phyloP scores from a whole-genome alignment of 35 echinoderm and acorn worm genomes.

The Eucidaris tribuloides region DNA sequence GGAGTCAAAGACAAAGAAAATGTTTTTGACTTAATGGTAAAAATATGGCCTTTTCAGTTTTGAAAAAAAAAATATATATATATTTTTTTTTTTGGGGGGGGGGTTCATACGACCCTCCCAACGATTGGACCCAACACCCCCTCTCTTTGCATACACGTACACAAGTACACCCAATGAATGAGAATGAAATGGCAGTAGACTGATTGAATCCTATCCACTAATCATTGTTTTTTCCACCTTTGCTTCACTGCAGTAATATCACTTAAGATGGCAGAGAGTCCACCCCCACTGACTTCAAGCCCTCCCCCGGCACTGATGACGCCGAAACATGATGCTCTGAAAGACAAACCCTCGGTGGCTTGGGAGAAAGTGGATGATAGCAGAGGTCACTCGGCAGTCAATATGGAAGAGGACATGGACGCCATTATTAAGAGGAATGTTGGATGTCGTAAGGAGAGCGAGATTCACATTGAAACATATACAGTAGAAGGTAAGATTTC shows the following conservation, averaged over 20 bases:
- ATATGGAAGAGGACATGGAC: not conserved
- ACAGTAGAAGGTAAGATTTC: constrained; percentile 11
- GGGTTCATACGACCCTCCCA: too few species aligned
- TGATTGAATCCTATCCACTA: too few species aligned
- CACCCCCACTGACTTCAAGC: not conserved
- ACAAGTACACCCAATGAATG: too few species aligned
- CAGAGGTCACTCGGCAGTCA: not conserved
- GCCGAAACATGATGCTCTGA: not conserved
- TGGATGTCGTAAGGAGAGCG: not conserved
- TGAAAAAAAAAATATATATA: too few species aligned
- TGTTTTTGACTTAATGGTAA: too few species aligned
- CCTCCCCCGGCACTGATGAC: not conserved
- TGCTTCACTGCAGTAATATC: not conserved
- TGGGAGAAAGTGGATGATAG: constrained; percentile 17
- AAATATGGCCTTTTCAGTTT: too few species aligned
- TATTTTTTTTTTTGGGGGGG: too few species aligned
- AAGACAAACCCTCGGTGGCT: not conserved
- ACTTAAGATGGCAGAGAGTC: not conserved
- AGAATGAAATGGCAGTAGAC: too few species aligned
- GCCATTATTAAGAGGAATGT: not conserved
- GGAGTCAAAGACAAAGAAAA: too few species aligned
- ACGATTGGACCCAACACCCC: too few species aligned
- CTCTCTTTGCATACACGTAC: too few species aligned
- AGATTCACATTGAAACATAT: constrained; percentile 2
- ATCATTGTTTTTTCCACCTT: too few species aligned